Conservation (phyloP, 2,797 vertebrate genomes). For the Ctenopoma multispine region DNA sequence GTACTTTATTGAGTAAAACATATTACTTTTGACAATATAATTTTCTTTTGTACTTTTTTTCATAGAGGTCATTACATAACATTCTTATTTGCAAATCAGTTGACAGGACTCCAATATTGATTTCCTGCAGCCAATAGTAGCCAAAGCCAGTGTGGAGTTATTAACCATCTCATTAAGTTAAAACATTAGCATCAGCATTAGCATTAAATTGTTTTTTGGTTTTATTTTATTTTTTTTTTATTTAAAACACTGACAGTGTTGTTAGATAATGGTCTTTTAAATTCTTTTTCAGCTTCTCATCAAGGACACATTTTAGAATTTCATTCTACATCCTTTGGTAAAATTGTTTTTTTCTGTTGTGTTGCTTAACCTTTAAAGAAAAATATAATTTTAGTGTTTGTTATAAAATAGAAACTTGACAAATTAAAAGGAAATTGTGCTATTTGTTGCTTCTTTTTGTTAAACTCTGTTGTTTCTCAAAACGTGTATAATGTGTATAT, state of each 20-base stretch:
- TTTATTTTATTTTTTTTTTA: not conserved
- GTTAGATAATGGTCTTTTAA: not conserved
- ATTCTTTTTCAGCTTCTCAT: not conserved
- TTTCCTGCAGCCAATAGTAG: not conserved
- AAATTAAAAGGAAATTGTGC: not conserved
- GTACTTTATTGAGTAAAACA: slow-evolving; percentile 51
- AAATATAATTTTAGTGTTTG: slow-evolving; percentile 8
- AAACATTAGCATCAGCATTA: not conserved
- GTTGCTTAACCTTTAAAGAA: not conserved
- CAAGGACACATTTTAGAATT: not conserved
- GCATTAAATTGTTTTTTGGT: not conserved
- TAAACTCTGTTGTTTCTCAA: not conserved
- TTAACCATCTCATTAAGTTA: not conserved
- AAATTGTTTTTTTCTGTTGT: not conserved
- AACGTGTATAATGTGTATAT: no score
- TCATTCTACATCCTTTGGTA: not conserved
- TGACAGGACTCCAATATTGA: not conserved
- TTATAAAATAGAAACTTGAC: not conserved
- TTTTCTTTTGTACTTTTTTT: slow-evolving; percentile 29
- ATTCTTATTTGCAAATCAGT: not conserved
- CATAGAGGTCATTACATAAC: not conserved
- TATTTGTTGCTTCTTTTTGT: not conserved
- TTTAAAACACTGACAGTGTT: slow-evolving; percentile 6
- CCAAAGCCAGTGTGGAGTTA: not conserved
- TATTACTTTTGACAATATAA: slow-evolving; percentile 37